phyloP scores from a whole-genome alignment of 2,797 vertebrate species.

The Rhyacichthys aspro region DNA sequence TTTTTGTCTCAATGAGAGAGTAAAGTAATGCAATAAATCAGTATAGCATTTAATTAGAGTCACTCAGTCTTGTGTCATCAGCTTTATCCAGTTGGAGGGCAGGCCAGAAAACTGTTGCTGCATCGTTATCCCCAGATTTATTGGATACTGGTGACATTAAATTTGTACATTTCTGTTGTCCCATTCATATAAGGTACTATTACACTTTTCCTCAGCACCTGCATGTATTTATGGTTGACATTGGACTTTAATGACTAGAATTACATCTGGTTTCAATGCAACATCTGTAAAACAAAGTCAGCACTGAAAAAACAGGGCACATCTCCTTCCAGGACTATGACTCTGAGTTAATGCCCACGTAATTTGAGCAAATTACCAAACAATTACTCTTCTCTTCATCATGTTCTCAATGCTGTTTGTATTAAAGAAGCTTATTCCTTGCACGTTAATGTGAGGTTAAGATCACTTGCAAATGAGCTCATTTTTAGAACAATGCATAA shows the following conservation, averaged over 20 bases:
- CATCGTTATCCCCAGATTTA: too few species aligned
- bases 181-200: too few species aligned
- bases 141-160: too few species aligned
- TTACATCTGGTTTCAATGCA: too few species aligned
- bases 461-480: conserved; percentile 14
- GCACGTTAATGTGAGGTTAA: background rate
- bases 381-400: background rate
- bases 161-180: too few species aligned
- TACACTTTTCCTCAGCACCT: too few species aligned
- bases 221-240: too few species aligned
- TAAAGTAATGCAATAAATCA: conserved; percentile 6
- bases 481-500: background rate
- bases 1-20: conserved; percentile 9
- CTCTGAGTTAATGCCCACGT: background rate
- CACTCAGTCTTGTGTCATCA: background rate
- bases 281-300: too few species aligned
- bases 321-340: background rate
- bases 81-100: background rate
- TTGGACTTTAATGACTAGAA: too few species aligned
- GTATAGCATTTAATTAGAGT: background rate
- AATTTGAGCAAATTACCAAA: background rate
- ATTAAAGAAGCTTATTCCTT: background rate
- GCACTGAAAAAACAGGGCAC: background rate
- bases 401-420: background rate
- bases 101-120: too few species aligned